These are phyloP conservation scores for Oncorhynchus gorbuscha DNA, from an alignment of 2,113 vertebrate genomes.

Conservation along the genomic window DNA sequence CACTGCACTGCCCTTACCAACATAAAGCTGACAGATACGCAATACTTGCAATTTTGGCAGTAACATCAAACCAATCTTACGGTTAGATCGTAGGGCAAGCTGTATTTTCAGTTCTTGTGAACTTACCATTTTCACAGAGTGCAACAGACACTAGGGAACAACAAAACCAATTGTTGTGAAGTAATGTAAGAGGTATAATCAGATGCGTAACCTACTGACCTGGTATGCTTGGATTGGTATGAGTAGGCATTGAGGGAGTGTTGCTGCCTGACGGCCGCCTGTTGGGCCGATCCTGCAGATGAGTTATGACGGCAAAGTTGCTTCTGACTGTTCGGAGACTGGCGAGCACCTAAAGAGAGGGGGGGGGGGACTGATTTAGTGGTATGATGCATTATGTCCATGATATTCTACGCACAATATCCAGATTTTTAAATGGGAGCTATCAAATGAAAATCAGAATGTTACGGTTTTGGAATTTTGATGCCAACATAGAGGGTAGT, in stretches of 20 bases:
- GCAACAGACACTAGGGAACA: background rate
- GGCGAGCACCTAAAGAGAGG: slow-evolving; percentile 81
- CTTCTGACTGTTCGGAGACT: slow-evolving; percentile 86
- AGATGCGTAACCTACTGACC: slow-evolving; percentile 71
- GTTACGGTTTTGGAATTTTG: too few relatives aligned
- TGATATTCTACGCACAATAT: too few relatives aligned
- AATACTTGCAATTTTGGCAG: too few relatives aligned
- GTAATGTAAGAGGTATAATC: background rate
- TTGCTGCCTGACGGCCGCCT: slow-evolving; percentile 74
- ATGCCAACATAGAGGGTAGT: too few relatives aligned
- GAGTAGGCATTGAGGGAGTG: slow-evolving; percentile 54
- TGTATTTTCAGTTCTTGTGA: background rate
- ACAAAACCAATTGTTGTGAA: slow-evolving; percentile 5
- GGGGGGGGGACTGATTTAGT: background rate
- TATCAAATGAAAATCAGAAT: too few relatives aligned
- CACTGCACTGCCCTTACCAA: too few relatives aligned
- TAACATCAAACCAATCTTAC: too few relatives aligned
- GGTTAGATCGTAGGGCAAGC: background rate
- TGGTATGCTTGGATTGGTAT: slow-evolving; percentile 67
- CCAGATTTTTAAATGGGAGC: too few relatives aligned
- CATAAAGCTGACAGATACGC: too few relatives aligned
- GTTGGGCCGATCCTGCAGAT: slow-evolving; percentile 73
- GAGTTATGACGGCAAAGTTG: slow-evolving; percentile 80
- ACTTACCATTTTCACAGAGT: too few relatives aligned
- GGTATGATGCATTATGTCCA: too few relatives aligned